Evolutionary conservation across 2,888 invertebrate species (phyloP).

Genomic region (Patella pellucida): DNA sequence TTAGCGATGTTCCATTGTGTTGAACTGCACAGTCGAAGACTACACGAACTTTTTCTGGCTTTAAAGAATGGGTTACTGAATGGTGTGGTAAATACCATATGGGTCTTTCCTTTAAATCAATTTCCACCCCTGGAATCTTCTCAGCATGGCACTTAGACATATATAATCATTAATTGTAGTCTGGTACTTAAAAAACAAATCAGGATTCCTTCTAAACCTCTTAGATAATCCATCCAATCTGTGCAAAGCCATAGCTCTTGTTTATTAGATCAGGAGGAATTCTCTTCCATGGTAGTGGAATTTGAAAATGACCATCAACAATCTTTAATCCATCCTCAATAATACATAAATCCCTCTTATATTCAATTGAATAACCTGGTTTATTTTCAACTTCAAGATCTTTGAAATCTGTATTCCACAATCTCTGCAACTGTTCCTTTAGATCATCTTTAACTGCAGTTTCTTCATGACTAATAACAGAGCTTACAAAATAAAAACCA

Average conservation of each 20-base stretch:
- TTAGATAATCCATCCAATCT: neutral
- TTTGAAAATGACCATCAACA: neutral
- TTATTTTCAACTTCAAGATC: neutral
- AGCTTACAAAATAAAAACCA: neutral
- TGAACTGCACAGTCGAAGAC: neutral
- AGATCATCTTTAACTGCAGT: neutral
- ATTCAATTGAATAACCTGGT: neutral
- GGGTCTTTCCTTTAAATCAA: neutral
- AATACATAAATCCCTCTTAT: neutral
- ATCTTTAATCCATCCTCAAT: neutral
- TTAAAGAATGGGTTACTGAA: neutral
- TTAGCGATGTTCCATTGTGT: neutral
- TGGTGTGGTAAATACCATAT: slow-evolving; percentile 5
- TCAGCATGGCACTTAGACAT: neutral
- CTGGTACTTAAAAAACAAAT: neutral
- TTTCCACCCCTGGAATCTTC: neutral
- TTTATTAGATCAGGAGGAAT: neutral
- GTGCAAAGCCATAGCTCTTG: neutral
- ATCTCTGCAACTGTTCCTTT: neutral
- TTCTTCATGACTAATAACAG: neutral
- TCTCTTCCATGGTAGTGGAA: neutral
- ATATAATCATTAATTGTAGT: neutral
- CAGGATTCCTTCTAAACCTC: neutral
- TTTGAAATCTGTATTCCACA: neutral
- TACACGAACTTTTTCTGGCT: neutral